These are phyloP conservation scores for Steinernema khuongi DNA, from an alignment of 1,140 invertebrate genomes.

Conservation along the genomic window DNA sequence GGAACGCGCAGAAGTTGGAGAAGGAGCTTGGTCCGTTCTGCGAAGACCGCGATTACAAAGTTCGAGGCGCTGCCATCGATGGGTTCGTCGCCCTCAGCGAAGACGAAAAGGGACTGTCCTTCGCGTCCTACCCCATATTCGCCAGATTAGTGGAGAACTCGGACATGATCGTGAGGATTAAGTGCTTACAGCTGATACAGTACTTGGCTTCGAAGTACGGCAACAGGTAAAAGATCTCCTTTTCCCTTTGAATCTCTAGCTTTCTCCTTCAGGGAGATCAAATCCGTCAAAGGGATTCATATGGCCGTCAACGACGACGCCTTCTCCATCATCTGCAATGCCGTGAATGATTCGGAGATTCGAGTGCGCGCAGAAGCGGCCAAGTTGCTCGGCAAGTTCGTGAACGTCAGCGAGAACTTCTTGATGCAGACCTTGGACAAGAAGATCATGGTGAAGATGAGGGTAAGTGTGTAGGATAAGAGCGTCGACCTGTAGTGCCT, in stretches of 20 bases:
- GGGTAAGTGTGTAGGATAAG: constrained; percentile 61
- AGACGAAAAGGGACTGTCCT: constrained; percentile 2
- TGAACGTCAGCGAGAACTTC: constrained; percentile 78
- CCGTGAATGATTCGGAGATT: constrained; percentile 79
- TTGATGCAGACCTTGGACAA: constrained; percentile 94
- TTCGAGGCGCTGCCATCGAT: constrained; percentile 24
- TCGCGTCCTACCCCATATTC: constrained; percentile 14
- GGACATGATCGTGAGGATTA: background rate
- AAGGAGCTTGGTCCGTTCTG: constrained; percentile 21
- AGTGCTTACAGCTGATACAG: constrained; percentile 20
- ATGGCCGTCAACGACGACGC: constrained; percentile 84
- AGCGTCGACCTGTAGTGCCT: constrained; percentile 19
- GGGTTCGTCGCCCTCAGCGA: constrained; percentile 17
- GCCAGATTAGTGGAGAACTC: constrained; percentile 13
- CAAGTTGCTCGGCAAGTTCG: constrained; percentile 70
- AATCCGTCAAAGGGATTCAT: constrained; percentile 58
- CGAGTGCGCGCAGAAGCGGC: constrained; percentile 62
- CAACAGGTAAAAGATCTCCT: constrained; percentile 33
- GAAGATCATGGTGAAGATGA: constrained; percentile 94
- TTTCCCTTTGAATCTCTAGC: constrained; percentile 12
- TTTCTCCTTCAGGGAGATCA: constrained; percentile 42
- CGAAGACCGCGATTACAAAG: constrained; percentile 27
- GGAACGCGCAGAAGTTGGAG: background rate
- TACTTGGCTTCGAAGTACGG: constrained; percentile 25
- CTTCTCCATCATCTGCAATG: constrained; percentile 87